Base-by-base conservation (phyloP, 2,113 vertebrate species). In the Microcebus jonahi region DNA sequence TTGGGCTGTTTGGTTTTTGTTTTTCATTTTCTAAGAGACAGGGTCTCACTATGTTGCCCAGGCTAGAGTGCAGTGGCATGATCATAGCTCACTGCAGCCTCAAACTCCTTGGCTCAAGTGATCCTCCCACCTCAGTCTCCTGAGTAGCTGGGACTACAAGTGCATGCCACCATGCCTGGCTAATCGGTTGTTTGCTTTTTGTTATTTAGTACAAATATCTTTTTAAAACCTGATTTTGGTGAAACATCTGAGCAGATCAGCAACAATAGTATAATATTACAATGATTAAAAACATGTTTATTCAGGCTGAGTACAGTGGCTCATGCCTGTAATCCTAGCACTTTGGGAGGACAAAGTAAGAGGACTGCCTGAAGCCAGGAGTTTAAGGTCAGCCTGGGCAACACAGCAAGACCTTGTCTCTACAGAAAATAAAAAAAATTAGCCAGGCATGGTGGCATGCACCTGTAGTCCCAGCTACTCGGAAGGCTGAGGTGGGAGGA, bases 221-320 rank as follows among this genome's bases (percentile, higher is more conserved):
- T 83, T 85, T 85, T 63, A 84, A 91, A 88, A 96, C 8, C 18
- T 91, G 45, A 85, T 45, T 91, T 92, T 94, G 23, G 23, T 94
- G 53, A 93, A 87, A 91, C 45, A 90, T 79, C 70, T 94, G 39
- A 94, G 29, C 76, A 83, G 20, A 83, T 95, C 21, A 90, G 42
- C 50, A 96, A 90, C 4, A 90, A 90, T 20, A 21, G 0, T 8
- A 76, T 6, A 90, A 90, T 13, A 23, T 0, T 9, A 70, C 8
- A 81, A 59, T 55, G 25, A 73, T 75, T 59, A 76, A 86, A 94
- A 90, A 82, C 14, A 9, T 55, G 36, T 70, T 87, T 90, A 81
- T 31, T 91, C 55, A 96, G 18, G 71, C 13, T 27, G 14, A 42
- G 71, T 42, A 15, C 42, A 42, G 42, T 27, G 14, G 25, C 42